These are phyloP conservation scores for Mixornis gularis DNA, from an alignment of 2,113 vertebrate species.

Conservation along the genomic window DNA sequence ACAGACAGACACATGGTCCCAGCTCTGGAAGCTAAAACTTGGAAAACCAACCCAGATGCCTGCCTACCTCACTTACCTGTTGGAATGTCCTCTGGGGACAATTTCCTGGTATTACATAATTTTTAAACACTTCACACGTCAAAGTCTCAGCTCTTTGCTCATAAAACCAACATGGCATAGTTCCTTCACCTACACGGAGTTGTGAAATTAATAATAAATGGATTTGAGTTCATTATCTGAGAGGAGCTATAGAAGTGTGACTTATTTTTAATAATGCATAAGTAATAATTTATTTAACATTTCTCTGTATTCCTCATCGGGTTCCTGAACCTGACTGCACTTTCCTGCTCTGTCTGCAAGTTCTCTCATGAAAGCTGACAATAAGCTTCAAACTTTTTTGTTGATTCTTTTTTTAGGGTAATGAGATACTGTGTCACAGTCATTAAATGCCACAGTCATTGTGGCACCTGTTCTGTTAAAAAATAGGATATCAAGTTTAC, in stretches of 20 bases:
- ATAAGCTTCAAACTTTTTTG: not conserved
- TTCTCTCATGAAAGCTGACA: not conserved
- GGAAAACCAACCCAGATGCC: not conserved
- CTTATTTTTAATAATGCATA: conserved; percentile 60
- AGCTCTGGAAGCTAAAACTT: not conserved
- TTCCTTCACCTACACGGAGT: not conserved
- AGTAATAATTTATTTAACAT: conserved; percentile 56
- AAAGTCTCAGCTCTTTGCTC: not conserved
- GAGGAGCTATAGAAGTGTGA: conserved; percentile 20
- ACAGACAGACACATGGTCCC: not conserved
- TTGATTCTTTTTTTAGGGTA: not conserved
- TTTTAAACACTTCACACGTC: not conserved
- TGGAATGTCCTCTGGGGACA: not conserved
- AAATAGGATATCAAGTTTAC: not conserved
- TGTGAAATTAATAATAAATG: conserved; percentile 49
- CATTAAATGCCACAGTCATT: not conserved
- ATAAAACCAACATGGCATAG: not conserved
- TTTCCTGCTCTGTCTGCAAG: not conserved
- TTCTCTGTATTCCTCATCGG: conserved; percentile 1
- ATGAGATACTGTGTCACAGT: not conserved
- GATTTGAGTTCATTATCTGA: conserved; percentile 31
- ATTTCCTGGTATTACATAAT: not conserved
- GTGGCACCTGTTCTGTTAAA: not conserved
- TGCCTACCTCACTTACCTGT: not conserved
- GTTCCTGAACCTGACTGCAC: not conserved